Evolutionary conservation across 23 tunicate genomes (phyloP).

Genomic region (Botrylloides violaceus): DNA sequence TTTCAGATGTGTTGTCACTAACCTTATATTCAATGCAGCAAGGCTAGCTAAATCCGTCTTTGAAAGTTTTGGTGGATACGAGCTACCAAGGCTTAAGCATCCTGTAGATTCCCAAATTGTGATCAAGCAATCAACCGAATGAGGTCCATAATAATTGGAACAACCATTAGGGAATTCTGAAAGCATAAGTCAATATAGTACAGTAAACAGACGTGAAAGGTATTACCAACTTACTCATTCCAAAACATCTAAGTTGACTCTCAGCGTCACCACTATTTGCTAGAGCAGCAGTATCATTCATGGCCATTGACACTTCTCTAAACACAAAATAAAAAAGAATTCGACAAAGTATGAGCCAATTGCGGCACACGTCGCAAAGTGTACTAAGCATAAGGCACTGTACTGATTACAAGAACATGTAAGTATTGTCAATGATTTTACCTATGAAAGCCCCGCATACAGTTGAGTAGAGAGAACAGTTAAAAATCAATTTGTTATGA

Average conservation of each 20-base stretch:
- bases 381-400: too few species aligned
- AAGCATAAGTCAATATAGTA: too few species aligned
- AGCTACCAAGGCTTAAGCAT: background rate
- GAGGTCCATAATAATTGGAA: conserved; percentile 26
- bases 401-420: too few species aligned
- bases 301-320: background rate
- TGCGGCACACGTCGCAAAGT: too few species aligned
- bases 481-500: too few species aligned
- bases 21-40: conserved; percentile 14
- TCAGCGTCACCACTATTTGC: background rate
- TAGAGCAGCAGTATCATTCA: background rate
- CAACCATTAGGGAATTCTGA: conserved; percentile 18
- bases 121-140: conserved; percentile 14
- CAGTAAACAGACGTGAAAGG: too few species aligned
- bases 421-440: too few species aligned
- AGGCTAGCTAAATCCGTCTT: background rate
- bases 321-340: background rate
- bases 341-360: too few species aligned
- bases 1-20: too few species aligned
- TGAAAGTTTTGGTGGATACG: background rate
- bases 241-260: background rate
- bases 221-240: background rate
- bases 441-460: too few species aligned
- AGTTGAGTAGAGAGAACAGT: too few species aligned
- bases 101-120: conserved; percentile 22